Base-by-base conservation (phyloP, 2,888 invertebrate genomes). In the Agonum fuliginosum region DNA sequence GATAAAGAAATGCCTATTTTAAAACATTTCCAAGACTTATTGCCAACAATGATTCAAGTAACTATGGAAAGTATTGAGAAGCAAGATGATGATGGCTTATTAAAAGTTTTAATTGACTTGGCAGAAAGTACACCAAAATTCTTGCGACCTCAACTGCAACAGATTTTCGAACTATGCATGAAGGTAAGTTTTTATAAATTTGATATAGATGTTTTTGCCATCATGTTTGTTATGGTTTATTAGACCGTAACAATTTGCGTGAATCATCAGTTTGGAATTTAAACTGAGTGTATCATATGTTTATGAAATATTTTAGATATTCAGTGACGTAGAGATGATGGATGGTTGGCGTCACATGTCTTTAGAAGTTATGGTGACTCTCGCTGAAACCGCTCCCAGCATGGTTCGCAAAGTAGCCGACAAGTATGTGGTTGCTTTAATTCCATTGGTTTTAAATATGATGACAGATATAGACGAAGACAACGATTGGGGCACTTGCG, bases 381-480 rank as follows among this genome's bases (percentile, higher is more conserved):
- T 97, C 80, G 93, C 98, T 51, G 99, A 99, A 89, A 96, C 96
- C 27, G 97, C 98, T 3, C 95, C 99, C 0, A 96, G 97, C 1
- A 98, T 98, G 95, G 94, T 99, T 43, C 92, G 99, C 78, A 99
- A 98, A 87, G 93, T 94, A 80, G 96, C 95, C 10, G 92, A 92
- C 27, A 94, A 94, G 84, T 97, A 96, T 81, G 91, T 99, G 80
- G 91, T 92, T 48, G 89, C 91, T 76, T 88, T 95, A 81, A 93
- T 98, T 62, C 95, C 96, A 0, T 90, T 96, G 78, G 92, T 98
- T 81, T 89, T 99, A 79, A 93, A 95, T 87, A 94, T 99, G 91
- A 96, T 98, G 96, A 95, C 97, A 67, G 97, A 98, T 83, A 87
- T 98, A 76, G 97, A 97, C 43, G 97, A 98, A 72, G 97, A 97